A percentile compares a stretch with the other conserved stretches of the same genome.
Evolutionary conservation across 2,113 vertebrate genomes (phyloP).

Genomic region (Catharus minimus): DNA sequence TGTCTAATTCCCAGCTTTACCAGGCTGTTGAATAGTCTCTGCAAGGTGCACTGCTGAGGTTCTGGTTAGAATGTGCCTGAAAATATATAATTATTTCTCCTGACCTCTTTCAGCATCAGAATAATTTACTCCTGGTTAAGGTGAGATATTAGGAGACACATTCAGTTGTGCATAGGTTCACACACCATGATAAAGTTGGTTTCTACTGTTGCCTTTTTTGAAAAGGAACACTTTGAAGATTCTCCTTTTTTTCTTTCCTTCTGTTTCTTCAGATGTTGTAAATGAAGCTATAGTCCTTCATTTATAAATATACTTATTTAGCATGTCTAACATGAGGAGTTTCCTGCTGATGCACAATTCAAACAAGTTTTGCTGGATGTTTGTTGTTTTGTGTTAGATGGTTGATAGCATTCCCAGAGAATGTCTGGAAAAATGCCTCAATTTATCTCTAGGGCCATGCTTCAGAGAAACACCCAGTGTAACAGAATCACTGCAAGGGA

Average conservation of each 20-base stretch:
- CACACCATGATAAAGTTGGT: neutral
- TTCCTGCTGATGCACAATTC: neutral
- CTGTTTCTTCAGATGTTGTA: neutral
- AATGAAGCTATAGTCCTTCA: neutral
- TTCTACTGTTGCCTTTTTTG: neutral
- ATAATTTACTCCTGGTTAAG: neutral
- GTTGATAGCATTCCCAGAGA: slow-evolving; percentile 21
- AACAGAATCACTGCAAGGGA: neutral
- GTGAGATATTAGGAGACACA: neutral
- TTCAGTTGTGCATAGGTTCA: neutral
- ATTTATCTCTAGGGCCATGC: neutral
- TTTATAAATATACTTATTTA: neutral
- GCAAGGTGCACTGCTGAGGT: neutral
- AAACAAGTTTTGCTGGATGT: neutral
- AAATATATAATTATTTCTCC: neutral
- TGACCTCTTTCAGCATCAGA: neutral
- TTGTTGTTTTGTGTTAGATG: neutral
- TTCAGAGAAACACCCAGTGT: neutral
- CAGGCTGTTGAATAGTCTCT: neutral
- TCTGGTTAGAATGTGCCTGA: neutral
- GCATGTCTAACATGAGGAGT: neutral
- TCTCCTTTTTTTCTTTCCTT: neutral
- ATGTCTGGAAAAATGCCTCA: neutral
- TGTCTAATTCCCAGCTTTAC: neutral
- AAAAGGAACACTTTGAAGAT: neutral